A percentile compares a stretch with the other conserved stretches of the same genome.
Conservation (phyloP, 2,113 vertebrate species). For the Tautogolabrus adspersus region DNA sequence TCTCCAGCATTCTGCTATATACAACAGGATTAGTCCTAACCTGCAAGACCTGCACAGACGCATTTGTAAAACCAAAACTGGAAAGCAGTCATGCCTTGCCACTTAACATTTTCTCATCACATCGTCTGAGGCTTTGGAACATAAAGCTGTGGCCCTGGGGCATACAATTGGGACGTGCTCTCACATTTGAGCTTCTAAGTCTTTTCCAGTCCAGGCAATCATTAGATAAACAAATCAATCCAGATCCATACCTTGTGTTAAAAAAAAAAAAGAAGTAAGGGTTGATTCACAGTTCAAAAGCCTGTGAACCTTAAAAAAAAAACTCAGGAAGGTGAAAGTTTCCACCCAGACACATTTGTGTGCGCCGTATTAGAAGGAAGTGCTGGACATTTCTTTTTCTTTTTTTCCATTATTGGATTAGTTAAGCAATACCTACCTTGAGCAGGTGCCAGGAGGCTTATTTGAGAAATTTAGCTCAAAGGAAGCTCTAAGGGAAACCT, state of each 20-base stretch:
- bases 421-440: constrained; percentile 60
- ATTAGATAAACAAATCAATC: constrained; percentile 38
- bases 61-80: constrained; percentile 35
- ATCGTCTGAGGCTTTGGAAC: constrained; percentile 20
- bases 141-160: not conserved
- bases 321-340: constrained; percentile 26
- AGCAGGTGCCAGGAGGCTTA: constrained; percentile 64
- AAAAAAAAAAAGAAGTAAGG: constrained; percentile 39
- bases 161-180: constrained; percentile 7
- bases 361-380: constrained; percentile 38
- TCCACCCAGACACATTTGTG: constrained; percentile 1
- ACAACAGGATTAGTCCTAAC: constrained; percentile 32
- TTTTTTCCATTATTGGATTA: constrained; percentile 71
- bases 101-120: constrained; percentile 43
- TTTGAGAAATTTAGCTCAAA: constrained; percentile 49
- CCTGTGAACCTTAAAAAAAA: constrained; percentile 30
- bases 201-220: constrained; percentile 23
- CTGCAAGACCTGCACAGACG: constrained; percentile 1
- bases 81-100: constrained; percentile 26
- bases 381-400: constrained; percentile 46
- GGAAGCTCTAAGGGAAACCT: constrained; percentile 50
- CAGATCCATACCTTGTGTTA: constrained; percentile 3
- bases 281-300: constrained; percentile 49
- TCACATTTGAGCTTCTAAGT: constrained; percentile 28
- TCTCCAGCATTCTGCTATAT: constrained; percentile 8